Base-by-base conservation (phyloP, 1,140 invertebrate genomes). In the Cecropterus lyciades region DNA sequence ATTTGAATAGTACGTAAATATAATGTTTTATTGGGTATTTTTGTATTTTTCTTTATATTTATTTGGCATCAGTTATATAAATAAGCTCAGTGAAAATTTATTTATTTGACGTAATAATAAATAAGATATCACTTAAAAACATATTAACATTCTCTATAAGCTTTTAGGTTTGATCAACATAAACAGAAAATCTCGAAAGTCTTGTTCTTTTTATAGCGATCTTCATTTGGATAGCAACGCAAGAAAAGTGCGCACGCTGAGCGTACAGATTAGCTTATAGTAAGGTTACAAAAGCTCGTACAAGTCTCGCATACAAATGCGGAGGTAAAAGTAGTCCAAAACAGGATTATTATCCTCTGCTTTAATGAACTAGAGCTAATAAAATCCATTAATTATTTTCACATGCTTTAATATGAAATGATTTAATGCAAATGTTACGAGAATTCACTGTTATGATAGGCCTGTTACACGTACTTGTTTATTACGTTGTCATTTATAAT, bases 321-420 rank as follows among this genome's bases (percentile, higher is more conserved):
- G 46, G 59, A 52, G 30, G 59, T 42, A 60, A 60, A 60, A 63
- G 48, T 63, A 63, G 59, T 63, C 16, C 48, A 63, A 63, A 63
- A 52, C 59, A 63, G 52, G 59, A 51, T 63, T 63, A 63, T 63
- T 63, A 52, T 63, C 33, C 33, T 42, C 7, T 11, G 48, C 33
- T 14, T 49, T 63, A 52, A 63, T 52, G 48, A 52, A 63, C 59
- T 63, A 63, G 59, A 63, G 37, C 16, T 63, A 63, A 63, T 63
- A 63, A 52, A 62, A 63, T 37, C 48, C 5, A 52, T 63, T 52
- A 43, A 63, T 63, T 52, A 63, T 63, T 63, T 63, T 62, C 33
- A 62, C 46, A 62, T 17, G 46, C 16, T 24, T n/a, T n/a, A n/a
- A n/a, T n/a, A n/a, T n/a, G n/a, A n/a, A n/a, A n/a, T n/a, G n/a